Evolutionary conservation across 2,113 vertebrate species (phyloP), one percentile per base, ranked within the genome.

Genomic region (Halichoerus grypus): DNA sequence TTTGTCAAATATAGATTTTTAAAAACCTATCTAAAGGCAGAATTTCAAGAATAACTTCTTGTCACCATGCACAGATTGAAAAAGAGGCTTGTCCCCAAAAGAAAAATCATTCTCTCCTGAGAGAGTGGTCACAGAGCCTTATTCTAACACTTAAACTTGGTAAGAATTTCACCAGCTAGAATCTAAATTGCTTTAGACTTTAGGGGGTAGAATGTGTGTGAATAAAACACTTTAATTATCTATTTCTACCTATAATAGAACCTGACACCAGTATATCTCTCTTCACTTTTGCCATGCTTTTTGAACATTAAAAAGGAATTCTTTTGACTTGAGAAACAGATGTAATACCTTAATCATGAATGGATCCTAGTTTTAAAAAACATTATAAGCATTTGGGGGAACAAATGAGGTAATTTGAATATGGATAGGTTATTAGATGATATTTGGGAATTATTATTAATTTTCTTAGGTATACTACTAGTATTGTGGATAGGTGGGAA

Each of bases 121-220:
- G 67, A 51, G 31, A 59, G 18, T 81, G 15, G 46, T 72, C 31
- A 88, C 16, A 77, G 74, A 94, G 19, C 28, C 31, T 79, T 57
- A 24, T 3, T 76, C 71, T 55, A 83, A 81, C 57, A 95, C 28
- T 96, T 74, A 96, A 95, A 95, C 22, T 51, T 95, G n/a, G 21
- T 53, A 33, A 92, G 28, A 83, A 69, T 69, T 85, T 97, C 46
- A 89, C 36, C 71, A 89, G 59, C 12, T 82, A 80, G 49, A 46
- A 55, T 71, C 69, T 10, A 76, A 89, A 84, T 22, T 61, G 57
- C 57, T 88, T 96, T 57, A 71, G 57, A 53, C 42, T 88, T 92
- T 51, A 65, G 7, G 5, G 18, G 5, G 13, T 42, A 61, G 16
- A 95, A 2, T 51, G 24, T 57, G 4, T 33, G 2, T 39, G 21